Percentiles rank a stretch among this genome's conserved stretches.
phyloP scores from a whole-genome alignment of 2,888 invertebrate genomes.

The Drosophila multiciliata region DNA sequence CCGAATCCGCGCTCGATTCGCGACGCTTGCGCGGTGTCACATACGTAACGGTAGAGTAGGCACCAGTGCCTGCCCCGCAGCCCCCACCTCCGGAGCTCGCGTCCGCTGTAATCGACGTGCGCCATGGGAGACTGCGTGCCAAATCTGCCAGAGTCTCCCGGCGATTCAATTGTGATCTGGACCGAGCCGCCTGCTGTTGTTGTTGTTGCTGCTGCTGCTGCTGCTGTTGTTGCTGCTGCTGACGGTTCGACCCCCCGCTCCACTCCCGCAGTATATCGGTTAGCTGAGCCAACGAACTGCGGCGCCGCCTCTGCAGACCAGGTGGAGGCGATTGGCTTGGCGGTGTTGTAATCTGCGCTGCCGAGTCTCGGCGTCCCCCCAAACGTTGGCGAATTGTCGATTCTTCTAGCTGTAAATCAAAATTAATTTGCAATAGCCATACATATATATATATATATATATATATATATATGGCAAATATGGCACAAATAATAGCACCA shows the following conservation, averaged over 20 bases:
- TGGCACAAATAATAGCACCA: neutral
- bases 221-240: slow-evolving; percentile 72
- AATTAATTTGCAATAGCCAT: neutral
- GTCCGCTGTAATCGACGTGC: slow-evolving; percentile 87
- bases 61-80: slow-evolving; percentile 66
- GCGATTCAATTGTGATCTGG: slow-evolving; percentile 90
- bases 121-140: slow-evolving; percentile 93
- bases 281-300: slow-evolving; percentile 94
- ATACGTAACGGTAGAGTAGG: slow-evolving; percentile 42
- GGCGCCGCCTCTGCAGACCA: slow-evolving; percentile 89
- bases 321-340: slow-evolving; percentile 90
- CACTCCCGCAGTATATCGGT: slow-evolving; percentile 95
- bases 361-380: slow-evolving; percentile 94
- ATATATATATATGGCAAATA: neutral
- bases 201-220: slow-evolving; percentile 16
- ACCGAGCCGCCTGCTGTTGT: slow-evolving; percentile 45
- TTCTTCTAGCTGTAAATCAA: slow-evolving; percentile 87
- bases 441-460: neutral
- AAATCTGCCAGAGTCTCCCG: slow-evolving; percentile 95
- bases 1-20: slow-evolving; percentile 94
- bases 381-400: slow-evolving; percentile 93
- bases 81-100: slow-evolving; percentile 73
- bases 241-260: slow-evolving; percentile 88
- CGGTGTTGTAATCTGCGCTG: slow-evolving; percentile 96
- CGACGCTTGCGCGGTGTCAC: slow-evolving; percentile 90